Evolutionary conservation across 2,797 vertebrate genomes (phyloP).

Genomic region (Coregonus ussuriensis): DNA sequence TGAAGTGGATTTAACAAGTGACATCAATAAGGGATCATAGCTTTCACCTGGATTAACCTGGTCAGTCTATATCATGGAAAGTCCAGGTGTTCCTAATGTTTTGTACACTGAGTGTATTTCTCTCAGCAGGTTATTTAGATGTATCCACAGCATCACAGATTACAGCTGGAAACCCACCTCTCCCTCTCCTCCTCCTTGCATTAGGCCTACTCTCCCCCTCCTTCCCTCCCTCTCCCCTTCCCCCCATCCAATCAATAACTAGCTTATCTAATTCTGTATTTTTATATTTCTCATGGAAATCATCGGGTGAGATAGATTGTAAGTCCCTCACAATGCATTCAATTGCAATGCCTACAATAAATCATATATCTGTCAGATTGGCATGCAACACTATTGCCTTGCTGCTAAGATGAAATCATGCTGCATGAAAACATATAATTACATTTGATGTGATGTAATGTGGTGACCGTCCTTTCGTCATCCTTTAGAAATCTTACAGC

Average conservation of each 20-base stretch:
- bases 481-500: constrained; percentile 42
- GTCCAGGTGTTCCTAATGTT: too few relatives aligned
- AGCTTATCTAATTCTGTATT: constrained; percentile 69
- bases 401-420: constrained; percentile 49
- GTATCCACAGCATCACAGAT: constrained; percentile 69
- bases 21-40: too few relatives aligned
- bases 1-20: too few relatives aligned
- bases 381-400: constrained; percentile 53
- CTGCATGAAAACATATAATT: constrained; percentile 46
- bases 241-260: constrained; percentile 64
- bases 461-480: constrained; percentile 39
- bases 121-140: constrained; percentile 79
- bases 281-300: constrained; percentile 63
- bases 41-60: too few relatives aligned
- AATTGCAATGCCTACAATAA: constrained; percentile 65
- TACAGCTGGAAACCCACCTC: constrained; percentile 68
- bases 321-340: constrained; percentile 62
- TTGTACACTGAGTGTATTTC: constrained; percentile 42
- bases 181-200: constrained; percentile 16
- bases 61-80: too few relatives aligned
- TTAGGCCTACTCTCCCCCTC: too few relatives aligned
- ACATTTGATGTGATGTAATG: constrained; percentile 22
- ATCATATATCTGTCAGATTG: constrained; percentile 65
- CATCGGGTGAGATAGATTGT: constrained; percentile 63
- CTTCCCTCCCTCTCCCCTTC: too few relatives aligned